Base-by-base conservation (phyloP, 2,797 vertebrate genomes). In the Muscicapa comitata region DNA sequence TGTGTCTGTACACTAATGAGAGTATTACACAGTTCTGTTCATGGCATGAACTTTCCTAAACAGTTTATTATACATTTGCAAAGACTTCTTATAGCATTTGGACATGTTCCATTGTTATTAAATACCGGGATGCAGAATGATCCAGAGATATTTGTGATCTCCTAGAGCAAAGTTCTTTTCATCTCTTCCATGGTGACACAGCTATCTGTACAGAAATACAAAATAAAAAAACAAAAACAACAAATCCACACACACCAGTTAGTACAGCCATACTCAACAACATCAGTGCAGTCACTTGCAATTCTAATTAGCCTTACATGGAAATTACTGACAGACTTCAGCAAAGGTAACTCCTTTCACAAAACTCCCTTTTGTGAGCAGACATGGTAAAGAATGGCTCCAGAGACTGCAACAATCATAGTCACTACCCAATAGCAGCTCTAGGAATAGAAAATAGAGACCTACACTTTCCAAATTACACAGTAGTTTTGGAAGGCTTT, bases 21-120 rank as follows among this genome's bases (percentile, higher is more conserved):
- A 95, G 80, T 97, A 96, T 94, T 93, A 97, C 82, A 96, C 97
- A 97, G 97, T 98, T 97, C 97, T 97, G 83, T 96, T 97, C 97
- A 98, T 97, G 92, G 92, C 74, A 97, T 87, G 85, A 96, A 96
- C 61, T 92, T 96, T 96, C 92, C 90, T 94, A 93, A 93, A 95
- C 91, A 97, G 82, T 96, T 96, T 96, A 93, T 94, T 94, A 96
- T 78, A 92, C 96, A 96, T 97, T 97, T 92, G 72, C 67, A 94
- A 97, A 85, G 88, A 88, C 66, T 96, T 97, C 72, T 77, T 97
- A 97, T 78, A 97, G 94, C 83, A 96, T 97, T 92, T 93, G 92
- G 97, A 90, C 94, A 86, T 94, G 79, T 94, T 97, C 91, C 96
- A 96, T 96, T 87, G 79, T 93, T 95, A 94, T 80, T 92, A 90